Evolutionary conservation across 2,113 vertebrate genomes (phyloP), one percentile per base, ranked within the genome.

Genomic region (Heterotilapia buettikoferi): DNA sequence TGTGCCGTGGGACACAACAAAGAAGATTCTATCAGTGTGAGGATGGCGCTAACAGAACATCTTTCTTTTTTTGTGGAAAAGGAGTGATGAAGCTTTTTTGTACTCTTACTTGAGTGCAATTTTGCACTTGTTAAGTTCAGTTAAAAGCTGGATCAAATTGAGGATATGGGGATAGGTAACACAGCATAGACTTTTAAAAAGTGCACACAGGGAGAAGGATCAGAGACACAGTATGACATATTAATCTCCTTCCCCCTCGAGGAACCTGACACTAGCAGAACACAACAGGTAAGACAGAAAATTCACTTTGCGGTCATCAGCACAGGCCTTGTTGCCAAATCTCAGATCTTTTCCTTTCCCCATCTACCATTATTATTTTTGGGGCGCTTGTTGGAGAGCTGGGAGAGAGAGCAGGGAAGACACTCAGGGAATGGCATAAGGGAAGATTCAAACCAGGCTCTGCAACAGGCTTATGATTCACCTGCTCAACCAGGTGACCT

Each of bases 211-310:
- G 86, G 90, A 88, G 86, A 94, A 63, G 80, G 93, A 94, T 94
- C 91, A 95, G 85, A 92, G 80, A 78, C 86, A 53, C 86, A 90
- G 88, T 68, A 45, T 82, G 94, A 92, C 91, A 91, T 89, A 89
- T 92, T 95, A 88, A 95, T 96, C 93, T 93, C 90, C 86, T 89
- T 90, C 86, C 61, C 21, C 63, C 29, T 53, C 54, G 21, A 91
- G 90, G 88, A 95, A 92, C 33, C 87, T 86, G 84, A 94, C 93
- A 90, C 90, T 80, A 80, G 43, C 81, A 90, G 50, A 88, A 86
- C 86, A 92, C 57, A 85, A 90, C 89, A 94, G 92, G 93, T 92
- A 80, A 66, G 71, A 84, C 76, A 88, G 89, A 83, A 90, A 90
- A 93, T 90, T 88, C 90, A 89, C 73, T 88, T 84, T 85, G 63